Conservation (phyloP, 2,113 vertebrate genomes). For the Poicephalus gulielmi region DNA sequence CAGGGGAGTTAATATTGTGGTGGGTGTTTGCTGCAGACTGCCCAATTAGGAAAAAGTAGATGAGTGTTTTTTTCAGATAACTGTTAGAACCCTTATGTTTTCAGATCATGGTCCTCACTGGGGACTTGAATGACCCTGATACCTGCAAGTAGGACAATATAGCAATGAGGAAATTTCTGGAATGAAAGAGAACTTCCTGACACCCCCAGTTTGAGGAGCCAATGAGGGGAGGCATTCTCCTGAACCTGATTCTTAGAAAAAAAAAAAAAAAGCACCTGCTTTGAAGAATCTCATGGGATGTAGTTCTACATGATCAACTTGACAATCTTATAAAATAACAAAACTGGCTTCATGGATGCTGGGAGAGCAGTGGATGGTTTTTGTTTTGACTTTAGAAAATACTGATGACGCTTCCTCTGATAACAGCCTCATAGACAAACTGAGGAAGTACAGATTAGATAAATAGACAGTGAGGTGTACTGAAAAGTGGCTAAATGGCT, state of each 20-base stretch:
- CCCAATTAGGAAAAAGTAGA: background rate
- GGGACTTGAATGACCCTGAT: background rate
- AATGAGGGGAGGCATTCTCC: background rate
- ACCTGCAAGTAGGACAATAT: background rate
- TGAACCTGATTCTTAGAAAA: background rate
- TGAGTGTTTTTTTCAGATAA: background rate
- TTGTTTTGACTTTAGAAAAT: background rate
- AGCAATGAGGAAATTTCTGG: background rate
- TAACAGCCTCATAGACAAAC: background rate
- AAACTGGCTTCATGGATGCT: background rate
- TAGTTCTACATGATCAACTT: background rate
- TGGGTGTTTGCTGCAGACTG: background rate
- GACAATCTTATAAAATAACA: background rate
- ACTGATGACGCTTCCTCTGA: background rate
- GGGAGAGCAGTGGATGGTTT: background rate
- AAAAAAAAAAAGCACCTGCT: background rate
- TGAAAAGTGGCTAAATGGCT: background rate
- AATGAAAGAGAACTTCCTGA: background rate
- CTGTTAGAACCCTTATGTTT: background rate
- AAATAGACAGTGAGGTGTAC: background rate
- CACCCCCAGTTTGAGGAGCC: background rate
- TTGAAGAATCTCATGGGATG: background rate
- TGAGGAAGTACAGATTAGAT: background rate
- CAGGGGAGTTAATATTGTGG: background rate
- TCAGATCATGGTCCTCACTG: background rate